Percentiles rank a stretch among this genome's conserved stretches.
phyloP scores from a whole-genome alignment of 92 coral and sea anemone species.

The Isaurus tuberculatus region DNA sequence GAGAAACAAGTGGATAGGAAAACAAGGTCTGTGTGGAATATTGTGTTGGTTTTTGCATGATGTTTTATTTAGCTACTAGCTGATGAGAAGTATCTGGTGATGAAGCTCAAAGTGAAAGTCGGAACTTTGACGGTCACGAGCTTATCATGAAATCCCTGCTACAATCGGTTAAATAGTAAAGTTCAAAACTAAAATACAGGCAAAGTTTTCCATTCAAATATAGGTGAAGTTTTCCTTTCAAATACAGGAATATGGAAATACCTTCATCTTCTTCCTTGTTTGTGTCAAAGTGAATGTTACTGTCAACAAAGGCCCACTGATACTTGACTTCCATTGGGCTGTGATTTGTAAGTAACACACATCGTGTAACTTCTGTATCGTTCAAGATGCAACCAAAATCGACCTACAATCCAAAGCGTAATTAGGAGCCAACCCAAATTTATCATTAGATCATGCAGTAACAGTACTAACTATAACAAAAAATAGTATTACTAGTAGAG shows the following conservation, averaged over 20 bases:
- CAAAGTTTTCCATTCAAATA: too few species aligned
- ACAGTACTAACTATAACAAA: not conserved
- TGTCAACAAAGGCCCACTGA: constrained; percentile 93
- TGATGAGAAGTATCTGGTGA: too few species aligned
- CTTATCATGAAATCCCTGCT: too few species aligned
- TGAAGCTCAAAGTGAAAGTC: too few species aligned
- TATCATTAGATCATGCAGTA: not conserved
- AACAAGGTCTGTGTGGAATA: too few species aligned
- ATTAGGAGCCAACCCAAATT: not conserved
- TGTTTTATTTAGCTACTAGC: too few species aligned
- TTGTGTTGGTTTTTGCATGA: too few species aligned
- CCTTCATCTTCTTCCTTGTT: constrained; percentile 85
- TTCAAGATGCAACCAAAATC: constrained; percentile 98
- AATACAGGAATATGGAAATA: constrained; percentile 9
- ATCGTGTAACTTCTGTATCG: constrained; percentile 95
- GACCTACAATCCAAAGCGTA: constrained; percentile 63
- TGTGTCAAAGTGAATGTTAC: constrained; percentile 86
- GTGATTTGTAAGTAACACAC: constrained; percentile 87
- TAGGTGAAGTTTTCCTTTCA: too few species aligned
- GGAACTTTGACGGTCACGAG: too few species aligned
- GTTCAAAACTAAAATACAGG: too few species aligned
- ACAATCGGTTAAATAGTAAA: too few species aligned
- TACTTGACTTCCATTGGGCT: constrained; percentile 99
- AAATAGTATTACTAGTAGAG: not conserved
- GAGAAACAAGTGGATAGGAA: too few species aligned